Evolutionary conservation across 2,888 invertebrate species (phyloP).

Genomic region (Drosophila gaucha): DNA sequence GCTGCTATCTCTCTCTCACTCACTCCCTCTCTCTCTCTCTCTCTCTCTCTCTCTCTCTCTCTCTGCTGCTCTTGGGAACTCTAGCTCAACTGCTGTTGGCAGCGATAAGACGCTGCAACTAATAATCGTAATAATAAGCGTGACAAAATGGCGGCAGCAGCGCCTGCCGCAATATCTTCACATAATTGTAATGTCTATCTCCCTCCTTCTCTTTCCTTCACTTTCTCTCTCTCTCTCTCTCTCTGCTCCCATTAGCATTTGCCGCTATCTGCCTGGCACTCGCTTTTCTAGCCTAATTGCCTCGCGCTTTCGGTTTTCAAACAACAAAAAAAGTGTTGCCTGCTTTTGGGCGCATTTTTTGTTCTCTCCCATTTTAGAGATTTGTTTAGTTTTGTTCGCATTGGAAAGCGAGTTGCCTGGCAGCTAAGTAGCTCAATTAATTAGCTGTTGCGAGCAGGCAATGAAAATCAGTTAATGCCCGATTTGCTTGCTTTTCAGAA

Average conservation of each 20-base stretch:
- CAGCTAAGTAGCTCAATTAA: conserved; percentile 7
- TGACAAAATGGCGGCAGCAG: conserved; percentile 46
- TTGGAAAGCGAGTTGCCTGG: no score
- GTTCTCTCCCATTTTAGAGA: conserved; percentile 1
- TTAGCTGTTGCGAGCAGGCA: conserved; percentile 7
- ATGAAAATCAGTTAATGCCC: not conserved
- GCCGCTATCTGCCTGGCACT: conserved; percentile 9
- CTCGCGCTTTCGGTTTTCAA: conserved; percentile 25
- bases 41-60: not conserved
- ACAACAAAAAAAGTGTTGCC: conserved; percentile 40
- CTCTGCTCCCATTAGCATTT: conserved; percentile 12
- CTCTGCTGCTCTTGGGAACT: not conserved
- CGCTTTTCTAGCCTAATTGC: conserved; percentile 39
- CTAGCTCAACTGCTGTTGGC: conserved; percentile 12
- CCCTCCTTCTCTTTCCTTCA: not conserved
- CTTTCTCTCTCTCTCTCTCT: not conserved
- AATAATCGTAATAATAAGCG: conserved; percentile 47
- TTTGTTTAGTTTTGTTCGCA: conserved; percentile 14
- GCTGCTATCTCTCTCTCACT: not conserved
- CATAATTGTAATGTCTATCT: conserved; percentile 35
- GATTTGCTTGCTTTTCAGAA: no score
- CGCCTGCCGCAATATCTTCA: conserved; percentile 36
- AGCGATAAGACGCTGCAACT: conserved; percentile 33
- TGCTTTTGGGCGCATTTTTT: conserved; percentile 11
- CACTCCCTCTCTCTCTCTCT: not conserved